A percentile compares a stretch with the other conserved stretches of the same genome.
Conservation (phyloP, 2,888 invertebrate genomes). For the Branchipolynoe longqiensis region DNA sequence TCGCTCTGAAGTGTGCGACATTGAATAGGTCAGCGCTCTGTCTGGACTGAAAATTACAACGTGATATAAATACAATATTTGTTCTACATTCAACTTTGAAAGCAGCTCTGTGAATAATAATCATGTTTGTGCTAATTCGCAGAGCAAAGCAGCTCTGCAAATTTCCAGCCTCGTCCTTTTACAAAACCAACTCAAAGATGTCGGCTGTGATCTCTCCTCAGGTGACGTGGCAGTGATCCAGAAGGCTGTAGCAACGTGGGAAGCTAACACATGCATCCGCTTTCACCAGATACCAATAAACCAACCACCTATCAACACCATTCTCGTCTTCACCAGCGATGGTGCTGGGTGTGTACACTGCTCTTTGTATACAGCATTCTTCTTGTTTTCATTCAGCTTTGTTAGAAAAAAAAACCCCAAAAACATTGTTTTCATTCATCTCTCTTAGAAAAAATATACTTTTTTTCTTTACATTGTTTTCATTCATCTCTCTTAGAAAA, state of each 20-base stretch:
- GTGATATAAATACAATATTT: no score
- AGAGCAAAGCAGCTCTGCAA: no score
- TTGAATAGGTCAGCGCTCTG: no score
- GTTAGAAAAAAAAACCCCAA: background rate
- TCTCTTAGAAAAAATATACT: background rate
- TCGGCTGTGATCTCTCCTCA: background rate
- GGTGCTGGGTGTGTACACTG: background rate
- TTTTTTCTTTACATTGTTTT: background rate
- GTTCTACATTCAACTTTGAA: no score
- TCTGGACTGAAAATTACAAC: no score
- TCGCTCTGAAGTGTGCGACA: no score
- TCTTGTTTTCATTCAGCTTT: background rate
- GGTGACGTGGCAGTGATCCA: conserved; percentile 50
- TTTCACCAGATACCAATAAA: conserved; percentile 51
- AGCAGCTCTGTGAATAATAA: no score
- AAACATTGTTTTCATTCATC: background rate
- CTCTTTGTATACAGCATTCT: background rate
- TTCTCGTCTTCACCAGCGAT: conserved; percentile 58
- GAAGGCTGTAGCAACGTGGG: conserved; percentile 58
- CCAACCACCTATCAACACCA: background rate
- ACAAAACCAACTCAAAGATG: background rate
- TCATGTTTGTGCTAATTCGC: no score
- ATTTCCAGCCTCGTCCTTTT: background rate
- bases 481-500: background rate
- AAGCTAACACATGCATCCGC: conserved; percentile 62